Base-by-base conservation (phyloP, 2,888 invertebrate species). In the Sussaba pulchella region DNA sequence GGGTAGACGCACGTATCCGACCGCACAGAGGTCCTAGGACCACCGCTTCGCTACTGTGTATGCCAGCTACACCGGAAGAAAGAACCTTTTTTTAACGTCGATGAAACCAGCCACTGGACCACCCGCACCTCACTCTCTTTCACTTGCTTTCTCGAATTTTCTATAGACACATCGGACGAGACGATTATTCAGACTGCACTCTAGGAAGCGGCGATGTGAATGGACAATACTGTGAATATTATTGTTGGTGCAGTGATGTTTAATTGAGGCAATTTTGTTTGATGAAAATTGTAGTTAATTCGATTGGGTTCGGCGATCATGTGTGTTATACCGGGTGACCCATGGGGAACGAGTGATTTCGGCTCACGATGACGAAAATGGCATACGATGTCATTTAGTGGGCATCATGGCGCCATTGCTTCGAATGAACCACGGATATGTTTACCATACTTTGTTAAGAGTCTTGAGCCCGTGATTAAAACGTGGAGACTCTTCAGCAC, bases 81-180 rank as follows among this genome's bases (percentile, higher is more conserved):
- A 63, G 76, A 67, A 70, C 77, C 83, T 81, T 83, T 83, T 84
- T 84, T 82, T 83, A 78, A 77, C 81, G n/a, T 81, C 69, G 72
- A 54, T 77, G 63, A 64, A 63, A 69, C n/a, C 73, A 41, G 69
- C 69, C 77, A 31, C 69, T 66, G 77, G 81, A 81, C 81, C 81
- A 81, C 81, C 81, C 81, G 77, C 72, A 71, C 50, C 57, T 59
- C 31, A 31, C 31, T 2, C 6, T 31, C 31, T 31, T 5, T 31
- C 31, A 5, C 6, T 31, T 6, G 2, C 57, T 52, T 64, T 77
- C 63, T 69, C 63, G 31, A 73, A 47, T 72, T 73, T 81, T 77
- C 72, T 54, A 67, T 52, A 36, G 71, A 66, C 57, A 63, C 54
- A 54, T 45, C 19, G 63, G 14, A 52, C 31, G 31, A n/a, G n/a